These are phyloP conservation scores for Drosophila kokeensis DNA, from an alignment of 2,888 invertebrate genomes.

Conservation along the genomic window DNA sequence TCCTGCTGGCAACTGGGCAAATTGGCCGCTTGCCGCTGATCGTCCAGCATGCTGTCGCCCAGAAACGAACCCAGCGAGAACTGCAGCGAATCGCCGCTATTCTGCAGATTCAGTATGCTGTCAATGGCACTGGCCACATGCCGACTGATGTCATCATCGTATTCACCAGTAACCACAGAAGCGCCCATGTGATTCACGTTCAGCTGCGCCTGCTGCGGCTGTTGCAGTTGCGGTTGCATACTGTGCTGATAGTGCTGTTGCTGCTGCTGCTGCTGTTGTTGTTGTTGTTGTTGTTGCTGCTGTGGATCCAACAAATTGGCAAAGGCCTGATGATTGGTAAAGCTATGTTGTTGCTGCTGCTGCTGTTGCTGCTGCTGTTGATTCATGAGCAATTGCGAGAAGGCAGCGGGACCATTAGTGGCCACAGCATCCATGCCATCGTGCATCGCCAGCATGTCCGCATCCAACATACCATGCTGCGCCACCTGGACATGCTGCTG, in stretches of 20 bases:
- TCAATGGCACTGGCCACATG: conserved; percentile 93
- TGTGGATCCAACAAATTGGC: conserved; percentile 60
- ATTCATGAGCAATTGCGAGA: conserved; percentile 76
- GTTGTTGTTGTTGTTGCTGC: conserved; percentile 72
- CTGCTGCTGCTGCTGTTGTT: conserved; percentile 63
- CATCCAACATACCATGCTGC: conserved; percentile 72
- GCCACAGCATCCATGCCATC: conserved; percentile 74
- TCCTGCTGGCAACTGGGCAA: conserved; percentile 71
- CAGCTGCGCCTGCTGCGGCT: conserved; percentile 68
- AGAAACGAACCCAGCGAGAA: conserved; percentile 85
- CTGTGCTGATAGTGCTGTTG: conserved; percentile 49
- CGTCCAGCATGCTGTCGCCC: conserved; percentile 83
- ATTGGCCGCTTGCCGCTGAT: conserved; percentile 75
- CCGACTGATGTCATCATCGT: conserved; percentile 89
- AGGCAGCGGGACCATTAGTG: conserved; percentile 67
- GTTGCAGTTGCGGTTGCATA: conserved; percentile 68
- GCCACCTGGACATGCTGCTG: conserved; percentile 68
- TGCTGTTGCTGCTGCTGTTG: conserved; percentile 78
- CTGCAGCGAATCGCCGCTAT: conserved; percentile 85
- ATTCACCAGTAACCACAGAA: conserved; percentile 78
- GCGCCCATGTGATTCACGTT: conserved; percentile 70
- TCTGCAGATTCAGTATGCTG: conserved; percentile 90
- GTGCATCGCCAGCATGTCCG: conserved; percentile 79
- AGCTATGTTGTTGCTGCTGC: conserved; percentile 70
- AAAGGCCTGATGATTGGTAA: conserved; percentile 70